Conservation (phyloP, 2,113 vertebrate genomes). For the Pithys albifrons region DNA sequence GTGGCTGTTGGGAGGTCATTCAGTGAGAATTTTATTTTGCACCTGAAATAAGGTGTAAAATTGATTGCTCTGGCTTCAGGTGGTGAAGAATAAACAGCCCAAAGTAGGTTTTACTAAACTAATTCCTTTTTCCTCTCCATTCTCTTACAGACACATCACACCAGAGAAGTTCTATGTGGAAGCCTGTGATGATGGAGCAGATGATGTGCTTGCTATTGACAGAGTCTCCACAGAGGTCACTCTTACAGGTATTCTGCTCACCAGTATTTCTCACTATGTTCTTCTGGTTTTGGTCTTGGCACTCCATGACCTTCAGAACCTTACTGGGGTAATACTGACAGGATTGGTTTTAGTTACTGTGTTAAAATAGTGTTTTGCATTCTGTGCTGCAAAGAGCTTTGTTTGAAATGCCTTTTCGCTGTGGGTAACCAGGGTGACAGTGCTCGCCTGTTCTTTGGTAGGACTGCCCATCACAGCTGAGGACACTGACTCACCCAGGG, state of each 20-base stretch:
- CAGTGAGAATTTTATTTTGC: neutral
- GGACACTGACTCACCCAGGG: neutral
- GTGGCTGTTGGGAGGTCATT: neutral
- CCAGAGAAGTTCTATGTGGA: slow-evolving; percentile 94
- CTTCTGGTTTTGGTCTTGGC: neutral
- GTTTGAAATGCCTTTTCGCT: neutral
- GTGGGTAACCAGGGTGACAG: neutral
- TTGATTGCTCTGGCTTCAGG: neutral
- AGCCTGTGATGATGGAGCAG: slow-evolving; percentile 86
- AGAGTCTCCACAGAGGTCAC: slow-evolving; percentile 92
- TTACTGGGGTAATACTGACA: neutral
- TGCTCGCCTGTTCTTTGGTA: neutral
- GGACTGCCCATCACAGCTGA: neutral
- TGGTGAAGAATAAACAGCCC: neutral
- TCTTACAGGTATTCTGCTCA: slow-evolving; percentile 81
- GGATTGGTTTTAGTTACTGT: neutral
- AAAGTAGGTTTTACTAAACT: neutral
- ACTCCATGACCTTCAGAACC: neutral
- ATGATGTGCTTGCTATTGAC: slow-evolving; percentile 90
- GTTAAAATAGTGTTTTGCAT: neutral
- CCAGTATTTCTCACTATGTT: neutral
- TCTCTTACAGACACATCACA: slow-evolving; percentile 82
- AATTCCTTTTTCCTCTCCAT: neutral
- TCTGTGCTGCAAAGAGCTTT: neutral
- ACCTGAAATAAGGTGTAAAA: neutral